Base-by-base conservation (phyloP, 1,140 invertebrate genomes). In the Trachelipus rathkii region DNA sequence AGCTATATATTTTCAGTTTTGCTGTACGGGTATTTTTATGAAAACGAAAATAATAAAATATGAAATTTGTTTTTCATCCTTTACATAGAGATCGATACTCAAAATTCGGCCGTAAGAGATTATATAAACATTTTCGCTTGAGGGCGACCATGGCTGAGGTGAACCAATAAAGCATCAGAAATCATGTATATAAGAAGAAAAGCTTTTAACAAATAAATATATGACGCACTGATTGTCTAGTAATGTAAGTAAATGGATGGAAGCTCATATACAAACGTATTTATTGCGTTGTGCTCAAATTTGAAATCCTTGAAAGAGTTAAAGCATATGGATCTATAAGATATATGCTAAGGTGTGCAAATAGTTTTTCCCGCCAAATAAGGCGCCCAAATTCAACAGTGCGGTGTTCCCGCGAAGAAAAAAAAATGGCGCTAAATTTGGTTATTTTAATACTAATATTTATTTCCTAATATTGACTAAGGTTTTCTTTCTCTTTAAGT, bases 11-110 rank as follows among this genome's bases (percentile, higher is more conserved):
- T 60, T 60, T 60, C 50, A 60, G 8, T 60, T 60, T 60, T 60
- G 8, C 50, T 60, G 19, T 60, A 60, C 50, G 8, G 50, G 8
- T 60, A 60, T 60, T 60, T 60, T n/a, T n/a, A n/a, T 4, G 19
- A 60, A 60, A 60, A 60, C 50, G n/a, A 60, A 60, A 60, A 60
- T 60, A 60, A 60, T 60, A 60, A 60, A 60, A 60, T 60, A 60
- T 60, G 11, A 60, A 60, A 13, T 60, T 60, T 60, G 8, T 60
- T 13, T 60, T 13, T 60, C 11, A 60, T 2, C 11, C 33, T 33
- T 60, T 60, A 19, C 4, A 60, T 50, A 50, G 15, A 60, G 50
- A 60, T 60, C 50, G 50, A n/a, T 60, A 8, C 50, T 60, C 19
- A 60, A 60, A n/a, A 60, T 15, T 60, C 11, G 19, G 11, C 50